A percentile compares a stretch with the other conserved stretches of the same genome.
Evolutionary conservation across 2,888 invertebrate genomes (phyloP).

Genomic region (Tridacna crocea): DNA sequence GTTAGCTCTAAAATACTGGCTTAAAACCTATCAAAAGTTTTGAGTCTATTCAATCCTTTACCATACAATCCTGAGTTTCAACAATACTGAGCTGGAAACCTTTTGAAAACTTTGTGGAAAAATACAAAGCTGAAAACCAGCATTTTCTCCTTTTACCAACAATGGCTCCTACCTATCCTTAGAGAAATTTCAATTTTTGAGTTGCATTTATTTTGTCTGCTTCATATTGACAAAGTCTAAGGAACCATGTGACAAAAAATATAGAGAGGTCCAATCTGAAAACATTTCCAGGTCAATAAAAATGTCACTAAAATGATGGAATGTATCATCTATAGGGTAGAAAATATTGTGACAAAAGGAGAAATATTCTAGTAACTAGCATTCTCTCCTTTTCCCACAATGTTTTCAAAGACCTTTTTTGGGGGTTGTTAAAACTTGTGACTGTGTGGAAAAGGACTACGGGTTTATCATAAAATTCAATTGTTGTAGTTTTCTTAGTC

Average conservation of each 20-base stretch:
- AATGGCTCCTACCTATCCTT: background rate
- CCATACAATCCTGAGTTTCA: background rate
- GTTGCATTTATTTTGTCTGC: background rate
- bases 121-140: background rate
- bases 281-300: too few species aligned
- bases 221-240: background rate
- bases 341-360: background rate
- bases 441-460: too few species aligned
- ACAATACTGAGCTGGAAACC: background rate
- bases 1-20: too few species aligned
- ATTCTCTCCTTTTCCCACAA: too few species aligned
- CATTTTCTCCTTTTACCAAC: background rate
- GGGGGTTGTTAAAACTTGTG: too few species aligned
- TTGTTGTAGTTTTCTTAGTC: too few species aligned
- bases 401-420: too few species aligned
- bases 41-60: background rate
- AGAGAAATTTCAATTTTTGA: background rate
- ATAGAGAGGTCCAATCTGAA: background rate
- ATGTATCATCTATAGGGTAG: background rate
- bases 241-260: background rate
- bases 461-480: too few species aligned
- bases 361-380: too few species aligned
- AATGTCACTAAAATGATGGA: too few species aligned
- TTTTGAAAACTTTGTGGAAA: background rate
- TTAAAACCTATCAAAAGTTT: too few species aligned